Evolutionary conservation across 2,797 vertebrate genomes (phyloP), one percentile per base, ranked within the genome.

Genomic region (Coracias cyanogaster): DNA sequence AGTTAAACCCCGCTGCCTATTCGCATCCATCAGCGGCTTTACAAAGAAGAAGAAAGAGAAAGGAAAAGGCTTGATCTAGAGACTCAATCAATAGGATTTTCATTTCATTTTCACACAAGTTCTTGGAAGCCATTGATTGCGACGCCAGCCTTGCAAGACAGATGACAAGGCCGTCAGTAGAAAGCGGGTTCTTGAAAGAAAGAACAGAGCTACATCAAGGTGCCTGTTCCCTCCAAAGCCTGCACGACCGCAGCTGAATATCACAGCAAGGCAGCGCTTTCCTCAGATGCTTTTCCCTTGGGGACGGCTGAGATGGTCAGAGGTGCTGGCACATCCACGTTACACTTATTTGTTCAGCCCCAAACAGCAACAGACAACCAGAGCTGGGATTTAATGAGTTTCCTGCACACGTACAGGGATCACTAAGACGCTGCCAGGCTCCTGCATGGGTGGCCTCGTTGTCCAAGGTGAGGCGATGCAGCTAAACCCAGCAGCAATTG

Each of bases 51-150:
- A 61, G 49, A 31, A 22, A 20, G 41, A 25, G n/a, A 45, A 93
- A 81, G 61, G 45, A 45, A 86, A 88, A 83, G 54, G 41, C 15
- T 96, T 49, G 25, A 71, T 78, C 52, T 72, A 51, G 54, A 78
- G 66, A 74, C 33, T 33, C 60, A 82, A 90, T 95, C 92, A 78
- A 94, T 71, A 87, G 52, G 71, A 80, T 94, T 94, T 92, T 93
- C 45, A 66, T 95, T 94, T 91, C 17, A 51, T 80, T 85, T 81
- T 95, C 86, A 90, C 62, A 72, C 37, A 77, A 89, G 89, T 80
- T 89, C 85, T 85, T 90, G 85, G 79, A 94, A 89, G 67, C 39
- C 84, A 77, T 5, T n/a, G 60, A 92, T 45, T 48, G 51, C 15
- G 11, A 57, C 0, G 1, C 26, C 65, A 58, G 64, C 37, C 35